Conservation (phyloP, 2,888 invertebrate species). For the Agelastica alni region DNA sequence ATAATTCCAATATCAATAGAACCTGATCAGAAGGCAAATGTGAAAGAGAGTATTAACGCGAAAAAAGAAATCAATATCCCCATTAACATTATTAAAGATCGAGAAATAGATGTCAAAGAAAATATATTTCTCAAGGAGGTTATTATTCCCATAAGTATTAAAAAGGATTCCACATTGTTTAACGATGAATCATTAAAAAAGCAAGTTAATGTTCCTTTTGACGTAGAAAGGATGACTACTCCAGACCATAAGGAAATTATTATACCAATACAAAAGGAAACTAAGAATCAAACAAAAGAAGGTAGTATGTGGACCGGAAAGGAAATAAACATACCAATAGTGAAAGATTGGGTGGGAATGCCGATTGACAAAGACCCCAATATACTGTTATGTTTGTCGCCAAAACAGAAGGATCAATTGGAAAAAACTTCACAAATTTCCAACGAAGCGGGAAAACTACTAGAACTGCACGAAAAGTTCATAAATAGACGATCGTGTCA, state of each 20-base stretch:
- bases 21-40: not conserved
- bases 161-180: not conserved
- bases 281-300: not conserved
- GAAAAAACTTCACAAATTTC: slow-evolving; percentile 61
- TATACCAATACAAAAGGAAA: slow-evolving; percentile 10
- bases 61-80: not conserved
- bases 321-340: slow-evolving; percentile 4
- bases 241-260: slow-evolving; percentile 7
- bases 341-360: slow-evolving; percentile 62
- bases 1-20: not conserved
- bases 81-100: not conserved
- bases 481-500: slow-evolving; percentile 60
- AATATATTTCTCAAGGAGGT: not conserved
- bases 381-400: slow-evolving; percentile 71
- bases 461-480: slow-evolving; percentile 73
- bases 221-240: not conserved
- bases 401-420: slow-evolving; percentile 68
- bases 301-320: not conserved
- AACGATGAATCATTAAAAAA: not conserved
- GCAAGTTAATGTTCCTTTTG: slow-evolving; percentile 16
- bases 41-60: no score
- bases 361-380: slow-evolving; percentile 66
- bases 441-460: slow-evolving; percentile 64
- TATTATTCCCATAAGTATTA: slow-evolving; percentile 19
- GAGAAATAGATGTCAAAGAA: not conserved